Evolutionary conservation across 1,140 invertebrate genomes (phyloP).

Genomic region (Drosophila kurseongensis): DNA sequence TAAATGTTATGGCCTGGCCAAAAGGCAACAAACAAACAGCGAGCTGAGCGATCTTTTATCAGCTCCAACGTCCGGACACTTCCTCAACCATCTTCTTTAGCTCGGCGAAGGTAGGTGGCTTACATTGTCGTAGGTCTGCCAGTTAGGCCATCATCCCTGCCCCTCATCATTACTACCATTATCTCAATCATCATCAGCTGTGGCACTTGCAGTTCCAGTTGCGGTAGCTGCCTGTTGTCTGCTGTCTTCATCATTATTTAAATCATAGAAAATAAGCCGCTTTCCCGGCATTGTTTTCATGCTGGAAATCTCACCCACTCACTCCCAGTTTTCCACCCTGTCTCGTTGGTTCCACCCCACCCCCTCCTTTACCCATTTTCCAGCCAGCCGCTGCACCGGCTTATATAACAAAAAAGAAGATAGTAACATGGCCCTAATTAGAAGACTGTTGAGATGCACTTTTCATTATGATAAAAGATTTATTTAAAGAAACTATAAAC

Average conservation of each 20-base stretch:
- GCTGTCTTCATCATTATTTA: conserved; percentile 79
- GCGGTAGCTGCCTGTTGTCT: conserved; percentile 55
- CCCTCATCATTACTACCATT: conserved; percentile 30
- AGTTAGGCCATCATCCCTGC: conserved; percentile 8
- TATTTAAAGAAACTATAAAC: neutral
- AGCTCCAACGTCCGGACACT: conserved; percentile 24
- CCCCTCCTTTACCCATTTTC: conserved; percentile 5
- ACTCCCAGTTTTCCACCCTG: conserved; percentile 17
- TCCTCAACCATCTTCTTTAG: conserved; percentile 2
- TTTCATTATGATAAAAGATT: neutral
- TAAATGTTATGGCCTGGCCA: conserved; percentile 42
- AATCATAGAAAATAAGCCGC: conserved; percentile 83
- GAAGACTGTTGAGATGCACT: conserved; percentile 11
- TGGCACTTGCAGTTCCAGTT: conserved; percentile 44
- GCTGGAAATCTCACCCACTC: conserved; percentile 70
- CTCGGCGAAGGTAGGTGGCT: conserved; percentile 29
- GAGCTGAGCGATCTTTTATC: conserved; percentile 43
- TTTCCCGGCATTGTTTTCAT: conserved; percentile 81
- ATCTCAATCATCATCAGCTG: conserved; percentile 38
- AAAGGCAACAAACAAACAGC: conserved; percentile 32
- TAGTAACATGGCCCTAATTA: conserved; percentile 6
- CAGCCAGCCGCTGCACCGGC: conserved; percentile 48
- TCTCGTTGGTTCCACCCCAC: conserved; percentile 10
- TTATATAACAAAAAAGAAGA: conserved; percentile 45
- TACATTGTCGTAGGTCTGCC: conserved; percentile 31